Evolutionary conservation across 2,113 vertebrate genomes (phyloP).

Genomic region (Sakesphorus luctuosus): DNA sequence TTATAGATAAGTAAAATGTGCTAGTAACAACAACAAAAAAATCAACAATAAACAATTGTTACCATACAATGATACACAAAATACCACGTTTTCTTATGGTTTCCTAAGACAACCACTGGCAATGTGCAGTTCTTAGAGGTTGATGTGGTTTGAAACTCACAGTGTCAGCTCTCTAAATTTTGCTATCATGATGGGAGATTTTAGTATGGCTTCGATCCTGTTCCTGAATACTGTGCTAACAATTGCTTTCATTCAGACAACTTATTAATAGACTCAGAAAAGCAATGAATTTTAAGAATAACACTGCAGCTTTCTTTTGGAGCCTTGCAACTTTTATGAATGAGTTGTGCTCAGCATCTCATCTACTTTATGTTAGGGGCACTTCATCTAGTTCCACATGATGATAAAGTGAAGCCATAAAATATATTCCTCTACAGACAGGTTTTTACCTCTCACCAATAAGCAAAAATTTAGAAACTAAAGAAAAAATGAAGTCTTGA

Average conservation of each 20-base stretch:
- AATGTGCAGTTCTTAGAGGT: background rate
- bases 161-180: background rate
- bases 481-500: background rate
- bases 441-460: background rate
- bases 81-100: background rate
- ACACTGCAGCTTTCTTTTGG: background rate
- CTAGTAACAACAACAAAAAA: background rate
- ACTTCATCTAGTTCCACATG: background rate
- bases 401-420: background rate
- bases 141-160: background rate
- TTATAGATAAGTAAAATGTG: background rate
- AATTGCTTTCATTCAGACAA: background rate
- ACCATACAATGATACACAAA: background rate
- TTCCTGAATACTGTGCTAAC: background rate
- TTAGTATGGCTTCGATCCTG: background rate
- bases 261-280: background rate
- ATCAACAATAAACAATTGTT: background rate
- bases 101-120: background rate
- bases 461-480: background rate
- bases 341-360: background rate
- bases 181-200: background rate
- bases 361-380: background rate
- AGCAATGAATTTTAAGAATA: background rate
- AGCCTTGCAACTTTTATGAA: background rate
- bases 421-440: background rate